Evolutionary conservation across 2,888 invertebrate genomes (phyloP), one percentile per base, ranked within the genome.

Genomic region (Euzophera pinguis): DNA sequence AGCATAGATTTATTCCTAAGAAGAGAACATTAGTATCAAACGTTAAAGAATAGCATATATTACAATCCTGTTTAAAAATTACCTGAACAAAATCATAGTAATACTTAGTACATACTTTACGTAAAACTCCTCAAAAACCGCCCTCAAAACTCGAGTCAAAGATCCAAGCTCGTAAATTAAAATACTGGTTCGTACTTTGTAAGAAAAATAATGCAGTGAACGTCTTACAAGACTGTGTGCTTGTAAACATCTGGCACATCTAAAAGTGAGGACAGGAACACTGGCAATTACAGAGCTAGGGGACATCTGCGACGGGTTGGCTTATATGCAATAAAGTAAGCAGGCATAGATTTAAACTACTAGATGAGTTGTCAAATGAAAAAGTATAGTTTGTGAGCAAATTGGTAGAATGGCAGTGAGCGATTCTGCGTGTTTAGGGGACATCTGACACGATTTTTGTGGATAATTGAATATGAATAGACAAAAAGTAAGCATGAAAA

Each of bases 271-370:
- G 81, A 78, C 75, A 74, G 73, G 71, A 76, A 75, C 79, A 73
- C 70, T 71, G 71, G 79, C 81, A 85, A 84, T 85, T 84, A 85
- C 84, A 80, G 72, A 68, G 73, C 63, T 59, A 65, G 7, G 63
- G 65, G 81, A 78, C 81, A 84, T 80, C 83, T 80, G 81, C 67
- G 66, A 58, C 67, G 71, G 64, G 70, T 69, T 66, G 73, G 69
- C 78, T 84, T 84, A 78, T 82, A 78, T 81, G 84, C 81, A 84
- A 84, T 85, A 85, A 85, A 81, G 73, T 72, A 73, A 50, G 65
- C 60, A 48, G 62, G 56, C 65, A 59, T 16, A 32, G 62, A 62
- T 54, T 63, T 71, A 54, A 34, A 54, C 35, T 45, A 39, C 37
- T 65, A 62, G 71, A 71, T 56, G 55, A 49, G 71, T 60, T 60